Conservation (phyloP, 2,113 vertebrate species). For the Ptilonorhynchus violaceus region DNA sequence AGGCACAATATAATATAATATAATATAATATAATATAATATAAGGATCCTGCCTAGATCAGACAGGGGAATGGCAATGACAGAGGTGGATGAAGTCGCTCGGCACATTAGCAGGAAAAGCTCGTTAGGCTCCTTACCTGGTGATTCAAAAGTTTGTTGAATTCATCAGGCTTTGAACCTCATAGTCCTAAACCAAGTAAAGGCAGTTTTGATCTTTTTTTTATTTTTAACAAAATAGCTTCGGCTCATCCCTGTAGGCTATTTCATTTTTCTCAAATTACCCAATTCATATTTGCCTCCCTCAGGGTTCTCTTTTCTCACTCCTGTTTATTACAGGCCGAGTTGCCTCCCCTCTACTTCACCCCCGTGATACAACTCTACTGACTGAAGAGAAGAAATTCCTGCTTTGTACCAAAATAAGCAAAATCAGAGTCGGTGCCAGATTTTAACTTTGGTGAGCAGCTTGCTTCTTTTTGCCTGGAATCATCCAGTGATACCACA, state of each 20-base stretch:
- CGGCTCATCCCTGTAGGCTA: not conserved
- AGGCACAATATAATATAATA: not conserved
- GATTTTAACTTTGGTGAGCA: not conserved
- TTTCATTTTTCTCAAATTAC: conserved; percentile 32
- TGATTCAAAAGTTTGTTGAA: not conserved
- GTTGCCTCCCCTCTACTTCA: conserved; percentile 7
- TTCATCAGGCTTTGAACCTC: not conserved
- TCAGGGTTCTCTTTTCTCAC: not conserved
- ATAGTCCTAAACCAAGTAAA: not conserved
- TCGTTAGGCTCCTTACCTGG: not conserved
- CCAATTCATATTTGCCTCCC: not conserved
- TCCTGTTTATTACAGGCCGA: not conserved
- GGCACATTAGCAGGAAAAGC: not conserved
- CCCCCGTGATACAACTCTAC: not conserved
- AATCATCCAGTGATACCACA: not conserved
- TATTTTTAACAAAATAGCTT: not conserved
- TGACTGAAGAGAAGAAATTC: conserved; percentile 15
- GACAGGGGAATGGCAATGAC: not conserved
- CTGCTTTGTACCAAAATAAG: conserved; percentile 36
- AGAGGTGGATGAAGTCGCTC: not conserved
- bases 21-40: too few species aligned
- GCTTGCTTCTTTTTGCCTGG: not conserved
- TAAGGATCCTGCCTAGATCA: not conserved
- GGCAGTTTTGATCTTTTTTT: not conserved
- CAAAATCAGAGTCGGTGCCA: not conserved